Evolutionary conservation across 2,113 vertebrate genomes (phyloP), one percentile per base, ranked within the genome.

Genomic region (Scatophagus argus): DNA sequence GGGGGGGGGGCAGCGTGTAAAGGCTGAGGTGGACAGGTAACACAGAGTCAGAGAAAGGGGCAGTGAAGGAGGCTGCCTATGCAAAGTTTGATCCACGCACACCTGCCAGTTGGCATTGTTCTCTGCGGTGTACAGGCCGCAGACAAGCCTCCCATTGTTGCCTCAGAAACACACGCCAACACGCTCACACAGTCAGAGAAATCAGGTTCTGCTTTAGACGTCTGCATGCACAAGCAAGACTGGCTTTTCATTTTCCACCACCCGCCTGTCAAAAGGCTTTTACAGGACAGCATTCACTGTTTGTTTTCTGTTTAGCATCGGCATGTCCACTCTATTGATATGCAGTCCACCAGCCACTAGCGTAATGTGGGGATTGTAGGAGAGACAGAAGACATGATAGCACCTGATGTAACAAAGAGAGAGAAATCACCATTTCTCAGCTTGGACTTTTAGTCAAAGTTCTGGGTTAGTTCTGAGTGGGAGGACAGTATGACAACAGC

Each of bases 61-160:
- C 79, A 65, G 54, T 83, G 86, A 39, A 84, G 87, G 83, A 91
- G 90, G 82, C 81, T 69, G 86, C 60, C 90, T 93, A 95, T 95
- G 94, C 94, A 95, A 95, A 95, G 92, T 88, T 87, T 87, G 64
- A 82, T 80, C 83, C 86, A 55, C 12, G 63, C 93, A 93, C 94
- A 95, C 94, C 94, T 95, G 95, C 90, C 83, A 81, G 80, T 59
- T 36, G 19, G 68, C 79, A 92, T 94, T 94, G 88, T 93, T 87
- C 89, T 78, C 60, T 21, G 54, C 59, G 11, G 21, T 73, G 79
- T 74, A 31, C 79, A 73, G 66, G 86, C 87, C 89, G 51, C 85
- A 92, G 87, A 94, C 93, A 94, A 93, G 86, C 88, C 86, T 86
- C 39, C 88, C 76, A 94, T 95, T 95, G 93, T 95, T 92, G 88